Percentiles rank a stretch among this genome's conserved stretches.
These are phyloP conservation scores for Noctua janthe DNA, from an alignment of 2,888 invertebrate species.

Conservation along the genomic window DNA sequence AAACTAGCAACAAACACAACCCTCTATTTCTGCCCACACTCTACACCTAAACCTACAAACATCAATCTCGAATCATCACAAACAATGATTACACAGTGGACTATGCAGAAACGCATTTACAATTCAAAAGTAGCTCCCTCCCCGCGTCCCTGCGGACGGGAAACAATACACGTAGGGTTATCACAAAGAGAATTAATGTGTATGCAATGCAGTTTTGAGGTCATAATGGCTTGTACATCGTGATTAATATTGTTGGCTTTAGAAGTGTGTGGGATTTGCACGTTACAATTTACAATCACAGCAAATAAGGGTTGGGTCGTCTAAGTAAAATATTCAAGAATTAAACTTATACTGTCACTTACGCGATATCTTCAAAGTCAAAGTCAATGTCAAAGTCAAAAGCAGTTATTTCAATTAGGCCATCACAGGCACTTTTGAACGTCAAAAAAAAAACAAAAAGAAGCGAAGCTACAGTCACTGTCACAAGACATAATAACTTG, in stretches of 20 bases:
- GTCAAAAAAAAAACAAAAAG: too few species aligned
- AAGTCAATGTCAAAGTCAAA: too few species aligned
- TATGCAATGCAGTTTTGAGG: constrained; percentile 39
- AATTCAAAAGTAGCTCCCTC: constrained; percentile 65
- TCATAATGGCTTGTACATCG: not conserved
- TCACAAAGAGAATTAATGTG: constrained; percentile 56
- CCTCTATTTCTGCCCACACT: not conserved
- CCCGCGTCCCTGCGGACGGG: constrained; percentile 34
- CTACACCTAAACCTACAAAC: constrained; percentile 37
- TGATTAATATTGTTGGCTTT: constrained; percentile 22
- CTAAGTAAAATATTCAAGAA: not conserved
- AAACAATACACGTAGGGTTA: constrained; percentile 65
- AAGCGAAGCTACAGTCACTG: too few species aligned
- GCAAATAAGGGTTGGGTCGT: not conserved
- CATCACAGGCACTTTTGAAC: too few species aligned
- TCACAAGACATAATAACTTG: too few species aligned
- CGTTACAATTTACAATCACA: not conserved
- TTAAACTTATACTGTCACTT: too few species aligned
- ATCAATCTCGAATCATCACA: constrained; percentile 57
- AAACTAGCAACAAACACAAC: constrained; percentile 4
- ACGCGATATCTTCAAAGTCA: too few species aligned
- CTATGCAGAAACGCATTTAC: constrained; percentile 68
- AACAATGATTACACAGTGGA: constrained; percentile 59
- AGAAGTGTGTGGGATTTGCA: not conserved
- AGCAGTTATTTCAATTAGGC: too few species aligned